These are phyloP conservation scores for Pelosia muscerda DNA, from an alignment of 2,888 invertebrate genomes.

Conservation along the genomic window DNA sequence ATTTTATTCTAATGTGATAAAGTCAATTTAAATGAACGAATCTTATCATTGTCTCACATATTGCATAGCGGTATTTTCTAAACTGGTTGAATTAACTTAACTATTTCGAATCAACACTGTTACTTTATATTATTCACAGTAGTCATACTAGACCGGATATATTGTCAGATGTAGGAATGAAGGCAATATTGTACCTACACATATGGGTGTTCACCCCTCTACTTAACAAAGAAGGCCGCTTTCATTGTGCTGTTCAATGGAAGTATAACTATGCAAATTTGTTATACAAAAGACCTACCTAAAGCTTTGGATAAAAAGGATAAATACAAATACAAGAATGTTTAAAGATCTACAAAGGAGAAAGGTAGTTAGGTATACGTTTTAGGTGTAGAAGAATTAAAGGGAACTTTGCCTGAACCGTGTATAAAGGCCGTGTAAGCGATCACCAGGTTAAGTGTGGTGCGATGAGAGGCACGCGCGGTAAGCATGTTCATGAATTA, in stretches of 20 bases:
- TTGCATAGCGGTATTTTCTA: background rate
- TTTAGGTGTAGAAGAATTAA: slow-evolving; percentile 40
- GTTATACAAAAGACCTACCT: background rate
- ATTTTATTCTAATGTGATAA: no score
- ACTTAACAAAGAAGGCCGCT: background rate
- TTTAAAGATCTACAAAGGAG: background rate
- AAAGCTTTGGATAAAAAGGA: no score
- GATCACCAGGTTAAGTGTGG: slow-evolving; percentile 68
- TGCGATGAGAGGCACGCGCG: slow-evolving; percentile 67
- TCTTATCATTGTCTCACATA: background rate
- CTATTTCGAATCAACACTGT: background rate
- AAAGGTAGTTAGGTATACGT: slow-evolving; percentile 6
- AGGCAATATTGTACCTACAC: background rate
- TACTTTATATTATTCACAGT: background rate
- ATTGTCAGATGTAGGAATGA: background rate
- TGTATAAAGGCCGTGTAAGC: slow-evolving; percentile 67
- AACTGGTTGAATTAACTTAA: no score
- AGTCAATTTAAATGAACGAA: background rate
- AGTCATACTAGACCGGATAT: background rate
- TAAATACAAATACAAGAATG: background rate
- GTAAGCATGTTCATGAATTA: slow-evolving; percentile 80
- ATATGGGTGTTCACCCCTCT: background rate
- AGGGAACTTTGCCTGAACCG: slow-evolving; percentile 55
- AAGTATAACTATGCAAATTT: background rate
- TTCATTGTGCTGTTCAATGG: background rate